Evolutionary conservation across 2,113 vertebrate species (phyloP), one percentile per base, ranked within the genome.

Genomic region (Coreoperca whiteheadi): DNA sequence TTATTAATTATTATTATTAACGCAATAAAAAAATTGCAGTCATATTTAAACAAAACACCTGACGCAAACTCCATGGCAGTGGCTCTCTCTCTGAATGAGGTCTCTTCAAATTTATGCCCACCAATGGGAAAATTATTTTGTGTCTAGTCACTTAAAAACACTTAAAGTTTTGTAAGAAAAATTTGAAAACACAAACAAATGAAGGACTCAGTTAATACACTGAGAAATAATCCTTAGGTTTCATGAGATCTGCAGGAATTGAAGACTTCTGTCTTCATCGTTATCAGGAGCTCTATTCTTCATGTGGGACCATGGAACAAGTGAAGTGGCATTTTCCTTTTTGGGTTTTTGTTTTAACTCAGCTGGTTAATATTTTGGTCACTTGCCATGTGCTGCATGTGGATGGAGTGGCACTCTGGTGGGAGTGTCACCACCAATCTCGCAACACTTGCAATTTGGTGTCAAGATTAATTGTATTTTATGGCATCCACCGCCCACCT

Each of bases 1-100:
- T n/a, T n/a, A n/a, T n/a, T n/a, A n/a, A n/a, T n/a, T n/a, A n/a
- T n/a, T n/a, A n/a, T n/a, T n/a, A n/a, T n/a, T n/a, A n/a, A n/a
- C n/a, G n/a, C n/a, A n/a, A n/a, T 86, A 70, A 67, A 84, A 34
- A 76, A 88, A 84, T 60, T 87, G 53, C 23, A 46, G 63, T 77
- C 77, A 79, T 87, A 85, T 85, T 90, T 90, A 76, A 86, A 68
- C 65, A 56, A 86, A 86, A 88, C 67, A 81, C 53, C 79, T 81
- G 74, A 82, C 54, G 37, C 53, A 75, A 84, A 84, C 39, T 85
- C 61, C 64, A 76, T 91, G 16, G 69, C 61, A 48, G 75, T 46
- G 16, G 15, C 77, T 84, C 51, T 74, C 61, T 82, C 57, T 81
- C 65, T 63, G 2, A 50, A 39, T 25, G 14, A 74, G 39, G 34